Base-by-base conservation (phyloP, 2,888 invertebrate species). In the Tinea pellionella region DNA sequence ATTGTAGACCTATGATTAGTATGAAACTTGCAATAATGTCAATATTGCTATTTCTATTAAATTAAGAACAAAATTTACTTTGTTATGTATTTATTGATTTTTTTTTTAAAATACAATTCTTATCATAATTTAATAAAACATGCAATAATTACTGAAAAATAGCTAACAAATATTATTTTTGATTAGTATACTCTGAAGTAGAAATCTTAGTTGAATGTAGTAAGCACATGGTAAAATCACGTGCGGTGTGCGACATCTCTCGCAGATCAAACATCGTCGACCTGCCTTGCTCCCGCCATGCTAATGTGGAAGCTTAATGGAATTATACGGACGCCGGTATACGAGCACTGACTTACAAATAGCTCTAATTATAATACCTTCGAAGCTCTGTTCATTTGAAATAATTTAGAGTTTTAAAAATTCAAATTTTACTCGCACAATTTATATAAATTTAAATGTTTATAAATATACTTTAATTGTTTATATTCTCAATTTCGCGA, bases 221-320 rank as follows among this genome's bases (percentile, higher is more conserved):
- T 37, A 37, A 12, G 24, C 57, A 29, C 15, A 11, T 32, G 2
- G 24, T 24, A 6, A 3, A 24, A 2, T 24, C 6, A 13, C 57
- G 57, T 32, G 30, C 37, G 9, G 70, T 69, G 69, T 65, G 69
- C 24, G 66, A 69, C 19, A 65, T 65, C 66, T 65, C 63, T 66
- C 71, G 65, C 71, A 75, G 76, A 78, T 78, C 77, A 80, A 80
- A 79, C 72, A 74, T 70, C 74, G 68, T 64, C 69, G 71, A 72
- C 72, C 74, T 57, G 32, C 57, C 57, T 19, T 74, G 75, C 76
- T 78, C 77, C 71, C 75, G 66, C 69, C 67, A 78, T 77, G 78
- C 72, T 79, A 78, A 80, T 81, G 77, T 75, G 68, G 65, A 67
- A 75, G 77, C 79, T 80, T 80, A 80, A 82, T 81, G 75, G 74